These are phyloP conservation scores for Phymastichus coffea DNA, from an alignment of 1,140 invertebrate genomes.

Conservation along the genomic window DNA sequence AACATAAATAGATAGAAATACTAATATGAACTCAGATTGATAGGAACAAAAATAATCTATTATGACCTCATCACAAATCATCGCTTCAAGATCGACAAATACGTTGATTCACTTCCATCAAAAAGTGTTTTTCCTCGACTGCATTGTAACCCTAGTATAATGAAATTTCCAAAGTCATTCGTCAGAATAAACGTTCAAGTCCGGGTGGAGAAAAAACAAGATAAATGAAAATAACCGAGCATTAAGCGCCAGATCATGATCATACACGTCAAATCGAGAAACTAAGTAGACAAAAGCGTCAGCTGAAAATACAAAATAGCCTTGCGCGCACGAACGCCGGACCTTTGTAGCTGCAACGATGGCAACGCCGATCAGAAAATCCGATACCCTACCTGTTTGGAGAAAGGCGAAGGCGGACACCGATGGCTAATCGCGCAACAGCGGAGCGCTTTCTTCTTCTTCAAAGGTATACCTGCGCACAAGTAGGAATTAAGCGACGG, in stretches of 20 bases:
- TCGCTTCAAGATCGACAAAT: background rate
- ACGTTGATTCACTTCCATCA: background rate
- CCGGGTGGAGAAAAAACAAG: background rate
- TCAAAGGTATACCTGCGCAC: background rate
- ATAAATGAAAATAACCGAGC: slow-evolving; percentile 2
- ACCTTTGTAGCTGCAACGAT: too few species aligned
- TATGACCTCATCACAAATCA: background rate
- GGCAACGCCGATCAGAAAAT: slow-evolving; percentile 33
- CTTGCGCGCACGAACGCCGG: slow-evolving; percentile 12
- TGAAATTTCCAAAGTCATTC: slow-evolving; percentile 8
- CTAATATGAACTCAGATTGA: too few species aligned
- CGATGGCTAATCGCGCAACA: slow-evolving; percentile 40
- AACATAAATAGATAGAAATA: too few species aligned
- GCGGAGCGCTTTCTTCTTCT: slow-evolving; percentile 32
- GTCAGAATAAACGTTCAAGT: slow-evolving; percentile 8
- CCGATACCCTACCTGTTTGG: slow-evolving; percentile 28
- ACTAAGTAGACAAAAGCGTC: background rate
- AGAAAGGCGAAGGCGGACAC: slow-evolving; percentile 22
- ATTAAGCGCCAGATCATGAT: background rate
- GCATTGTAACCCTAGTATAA: background rate
- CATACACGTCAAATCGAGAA: background rate
- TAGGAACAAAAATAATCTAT: background rate
- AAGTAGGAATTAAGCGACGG: too few species aligned
- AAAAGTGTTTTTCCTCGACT: background rate
- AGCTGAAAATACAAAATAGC: slow-evolving; percentile 1